Conservation (phyloP, 2,113 vertebrate species). For the Thermophis baileyi region DNA sequence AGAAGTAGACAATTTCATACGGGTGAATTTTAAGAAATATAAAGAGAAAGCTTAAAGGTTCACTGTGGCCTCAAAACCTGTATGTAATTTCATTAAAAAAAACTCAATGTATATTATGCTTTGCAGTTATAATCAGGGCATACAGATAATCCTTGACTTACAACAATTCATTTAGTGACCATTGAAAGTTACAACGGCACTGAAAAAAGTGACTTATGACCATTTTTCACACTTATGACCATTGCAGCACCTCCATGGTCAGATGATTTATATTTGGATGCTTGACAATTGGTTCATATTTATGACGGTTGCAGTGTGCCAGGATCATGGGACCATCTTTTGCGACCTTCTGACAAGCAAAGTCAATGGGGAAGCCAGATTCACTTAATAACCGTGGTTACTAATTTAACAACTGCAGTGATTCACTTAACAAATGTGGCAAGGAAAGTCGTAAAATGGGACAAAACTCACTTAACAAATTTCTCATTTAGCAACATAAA, state of each 20-base stretch:
- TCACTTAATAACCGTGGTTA: not conserved
- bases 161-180: not conserved
- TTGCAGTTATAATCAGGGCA: not conserved
- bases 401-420: not conserved
- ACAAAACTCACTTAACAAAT: not conserved
- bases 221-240: not conserved
- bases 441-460: not conserved
- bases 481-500: not conserved
- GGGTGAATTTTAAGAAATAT: not conserved
- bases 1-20: not conserved
- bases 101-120: not conserved
- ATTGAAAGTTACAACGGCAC: not conserved
- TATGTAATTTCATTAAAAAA: not conserved
- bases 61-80: not conserved
- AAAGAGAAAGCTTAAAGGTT: not conserved
- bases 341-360: not conserved
- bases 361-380: not conserved
- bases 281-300: not conserved
- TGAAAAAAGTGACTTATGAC: not conserved
- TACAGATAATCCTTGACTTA: not conserved
- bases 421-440: not conserved
- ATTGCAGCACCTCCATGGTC: not conserved
- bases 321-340: not conserved
- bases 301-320: not conserved
- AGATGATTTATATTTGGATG: not conserved